Evolutionary conservation across 2,113 vertebrate genomes (phyloP), one percentile per base, ranked within the genome.

Genomic region (Poecile atricapillus): DNA sequence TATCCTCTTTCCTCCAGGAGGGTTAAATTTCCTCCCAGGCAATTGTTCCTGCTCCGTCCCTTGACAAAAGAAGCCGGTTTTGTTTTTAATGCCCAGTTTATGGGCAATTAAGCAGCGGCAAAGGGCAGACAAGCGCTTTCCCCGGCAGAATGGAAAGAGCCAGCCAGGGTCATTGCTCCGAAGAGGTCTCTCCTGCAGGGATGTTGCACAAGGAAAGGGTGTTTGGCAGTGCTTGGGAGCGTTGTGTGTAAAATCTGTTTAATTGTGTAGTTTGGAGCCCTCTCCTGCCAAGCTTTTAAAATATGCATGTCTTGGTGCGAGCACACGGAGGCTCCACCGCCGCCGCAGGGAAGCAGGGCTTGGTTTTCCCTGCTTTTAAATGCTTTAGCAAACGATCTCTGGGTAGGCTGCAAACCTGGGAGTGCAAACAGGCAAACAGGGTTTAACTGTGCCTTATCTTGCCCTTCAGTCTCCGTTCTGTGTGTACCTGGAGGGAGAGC

Each of bases 221-320:
- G 39, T 43, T 39, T 19, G 31, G 43, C 73, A 12, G 77, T 0
- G 15, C 4, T 25, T 9, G 53, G 49, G 59, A 68, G 59, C 1
- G 0, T 33, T 67, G 52, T 33, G 55, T 4, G 1, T 35, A 27
- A 83, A 78, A 95, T 55, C 91, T 19, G 7, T 53, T 89, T 33
- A 87, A 65, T 18, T 89, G 94, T 94, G 96, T 97, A 97, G 96
- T 96, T 89, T 97, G 95, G 96, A 96, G 96, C 95, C 96, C 95
- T 96, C 96, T 97, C 78, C 96, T 97, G 96, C 93, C 94, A 95
- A 89, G 91, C 84, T 92, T 94, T 96, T 97, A 85, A 96, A 95
- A 95, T 89, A 90, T 91, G 69, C 77, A 63, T 69, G 3, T 71
- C 91, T 50, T 5, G 53, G 64, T 39, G 69, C 23, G 93, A 89